Conservation (phyloP, 1,140 invertebrate genomes). For the Pygmarrhopalites habei region DNA sequence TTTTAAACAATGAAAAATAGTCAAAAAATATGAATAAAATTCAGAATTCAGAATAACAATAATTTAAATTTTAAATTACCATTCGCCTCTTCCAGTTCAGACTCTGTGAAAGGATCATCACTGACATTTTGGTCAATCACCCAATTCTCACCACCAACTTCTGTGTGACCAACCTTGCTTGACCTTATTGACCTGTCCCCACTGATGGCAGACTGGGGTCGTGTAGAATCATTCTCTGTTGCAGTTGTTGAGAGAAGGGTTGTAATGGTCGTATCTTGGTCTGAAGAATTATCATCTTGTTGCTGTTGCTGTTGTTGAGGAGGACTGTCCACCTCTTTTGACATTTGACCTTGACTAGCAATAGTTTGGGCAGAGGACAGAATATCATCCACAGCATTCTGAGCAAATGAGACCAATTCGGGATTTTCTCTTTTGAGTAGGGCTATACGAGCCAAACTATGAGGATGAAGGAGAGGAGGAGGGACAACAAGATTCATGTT, state of each 20-base stretch:
- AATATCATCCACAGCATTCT: background rate
- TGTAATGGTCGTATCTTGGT: no score
- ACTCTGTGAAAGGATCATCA: constrained; percentile 3
- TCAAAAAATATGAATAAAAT: no score
- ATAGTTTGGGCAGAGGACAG: background rate
- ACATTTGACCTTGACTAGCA: no score
- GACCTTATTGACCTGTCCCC: no score
- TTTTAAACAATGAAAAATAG: no score
- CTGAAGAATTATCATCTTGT: background rate
- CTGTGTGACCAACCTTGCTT: no score
- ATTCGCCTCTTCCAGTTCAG: background rate
- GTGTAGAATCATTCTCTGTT: background rate
- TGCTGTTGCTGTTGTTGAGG: background rate
- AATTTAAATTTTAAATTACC: no score
- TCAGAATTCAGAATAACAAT: no score
- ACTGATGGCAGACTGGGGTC: no score
- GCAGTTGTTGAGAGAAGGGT: background rate
- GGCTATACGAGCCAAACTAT: background rate
- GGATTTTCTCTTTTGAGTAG: constrained; percentile 4
- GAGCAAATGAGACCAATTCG: background rate
- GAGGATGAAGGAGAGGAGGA: background rate
- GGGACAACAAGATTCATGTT: background rate
- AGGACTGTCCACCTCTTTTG: background rate
- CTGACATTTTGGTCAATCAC: background rate
- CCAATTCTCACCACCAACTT: background rate